Base-by-base conservation (phyloP, 2,888 invertebrate species). In the Thelaira solivaga region DNA sequence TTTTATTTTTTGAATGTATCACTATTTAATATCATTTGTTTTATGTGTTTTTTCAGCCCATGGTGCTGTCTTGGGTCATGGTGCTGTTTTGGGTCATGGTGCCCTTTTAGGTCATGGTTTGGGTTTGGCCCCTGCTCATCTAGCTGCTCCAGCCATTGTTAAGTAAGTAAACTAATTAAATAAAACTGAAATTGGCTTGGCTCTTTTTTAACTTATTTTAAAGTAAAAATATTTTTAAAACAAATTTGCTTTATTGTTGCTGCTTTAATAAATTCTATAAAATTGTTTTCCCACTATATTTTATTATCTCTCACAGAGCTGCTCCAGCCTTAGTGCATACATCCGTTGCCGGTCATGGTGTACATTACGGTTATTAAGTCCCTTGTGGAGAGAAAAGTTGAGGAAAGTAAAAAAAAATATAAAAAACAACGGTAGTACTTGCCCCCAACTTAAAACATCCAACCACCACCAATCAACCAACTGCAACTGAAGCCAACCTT, bases 331-430 rank as follows among this genome's bases (percentile, higher is more conserved):
- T 88, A 80, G 88, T 88, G 80, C 88, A 89, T 82, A 85, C 89
- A 83, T 87, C 89, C 71, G 87, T 88, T 80, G 85, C 87, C 43
- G 89, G 88, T 71, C 89, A 88, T 83, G 89, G 89, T 80, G 83
- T 87, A 20, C 89, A 88, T 76, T 88, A 88, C 83, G 89, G 87
- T 73, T 89, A 89, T 82, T 88, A 88, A 83, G n/a, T 8, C n/a
- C 20, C 59, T 31, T 10, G n/a, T 16, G 1, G 18, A 16, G 29
- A 61, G 13, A 61, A 41, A 11, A 29, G 18, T 45, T 26, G 53
- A 53, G 41, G 24, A 39, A 34, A 49, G 49, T 57, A 22, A 29
- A 55, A 7, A 59, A 34, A 34, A 45, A 26, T 47, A 39, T 18
- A 11, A 29, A 41, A 49, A 80, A 72, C 36, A 61, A 43, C 45